phyloP scores from a whole-genome alignment of 2,888 invertebrate species.

The Scelioninae gen. 2 region DNA sequence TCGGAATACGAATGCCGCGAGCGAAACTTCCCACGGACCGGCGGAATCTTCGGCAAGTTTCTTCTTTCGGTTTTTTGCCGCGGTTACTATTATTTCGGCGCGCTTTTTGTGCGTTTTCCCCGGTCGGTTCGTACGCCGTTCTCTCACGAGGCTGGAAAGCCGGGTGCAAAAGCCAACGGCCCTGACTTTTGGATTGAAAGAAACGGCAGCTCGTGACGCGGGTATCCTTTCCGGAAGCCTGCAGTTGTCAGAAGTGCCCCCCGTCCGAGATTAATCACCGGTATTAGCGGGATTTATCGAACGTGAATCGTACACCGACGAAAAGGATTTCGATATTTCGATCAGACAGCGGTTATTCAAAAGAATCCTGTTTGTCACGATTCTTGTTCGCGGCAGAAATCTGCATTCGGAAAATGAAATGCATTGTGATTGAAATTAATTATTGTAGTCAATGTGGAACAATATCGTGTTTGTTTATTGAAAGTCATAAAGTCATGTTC shows the following conservation, averaged over 20 bases:
- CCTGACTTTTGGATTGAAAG: constrained; percentile 62
- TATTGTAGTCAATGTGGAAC: constrained; percentile 53
- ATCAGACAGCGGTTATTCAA: constrained; percentile 63
- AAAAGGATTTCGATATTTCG: constrained; percentile 62
- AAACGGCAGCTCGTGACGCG: constrained; percentile 67
- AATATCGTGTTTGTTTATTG: constrained; percentile 31
- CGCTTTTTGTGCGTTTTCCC: constrained; percentile 13
- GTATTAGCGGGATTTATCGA: constrained; percentile 70
- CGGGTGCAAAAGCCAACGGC: constrained; percentile 56
- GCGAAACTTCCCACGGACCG: constrained; percentile 21
- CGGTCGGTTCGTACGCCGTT: constrained; percentile 9
- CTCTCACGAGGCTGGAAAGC: constrained; percentile 61
- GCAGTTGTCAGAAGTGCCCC: constrained; percentile 62
- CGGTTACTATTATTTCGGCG: constrained; percentile 4
- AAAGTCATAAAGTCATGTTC: constrained; percentile 39
- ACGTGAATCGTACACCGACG: constrained; percentile 64
- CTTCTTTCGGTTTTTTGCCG: constrained; percentile 13
- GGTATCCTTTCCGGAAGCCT: constrained; percentile 71
- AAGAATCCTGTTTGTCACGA: constrained; percentile 61
- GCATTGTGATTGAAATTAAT: constrained; percentile 58
- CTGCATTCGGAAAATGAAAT: constrained; percentile 41
- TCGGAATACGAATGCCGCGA: constrained; percentile 7
- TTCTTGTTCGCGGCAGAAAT: constrained; percentile 49
- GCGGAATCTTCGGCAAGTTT: constrained; percentile 1
- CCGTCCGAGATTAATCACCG: constrained; percentile 69